These are phyloP conservation scores for Andrena dorsata DNA, from an alignment of 2,888 invertebrate genomes.

Conservation along the genomic window DNA sequence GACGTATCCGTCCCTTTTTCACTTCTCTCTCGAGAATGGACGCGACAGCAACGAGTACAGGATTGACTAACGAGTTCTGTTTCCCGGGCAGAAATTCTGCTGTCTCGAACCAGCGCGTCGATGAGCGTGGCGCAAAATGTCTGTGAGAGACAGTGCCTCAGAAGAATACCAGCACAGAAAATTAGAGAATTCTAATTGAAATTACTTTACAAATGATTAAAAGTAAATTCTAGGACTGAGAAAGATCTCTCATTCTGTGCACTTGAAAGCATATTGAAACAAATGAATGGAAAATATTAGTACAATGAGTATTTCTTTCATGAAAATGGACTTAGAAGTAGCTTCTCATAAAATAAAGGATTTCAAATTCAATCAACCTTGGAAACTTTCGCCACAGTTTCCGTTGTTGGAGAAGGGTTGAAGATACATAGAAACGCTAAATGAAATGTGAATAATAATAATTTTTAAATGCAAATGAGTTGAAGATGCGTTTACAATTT, in stretches of 20 bases:
- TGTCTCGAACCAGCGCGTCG: constrained; percentile 3
- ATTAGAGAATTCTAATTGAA: background rate
- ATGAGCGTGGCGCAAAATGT: constrained; percentile 1
- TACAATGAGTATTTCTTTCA: constrained; percentile 2
- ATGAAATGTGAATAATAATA: too few species aligned
- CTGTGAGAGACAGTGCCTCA: background rate
- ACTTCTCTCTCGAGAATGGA: constrained; percentile 16
- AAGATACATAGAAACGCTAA: too few species aligned
- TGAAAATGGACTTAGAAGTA: background rate
- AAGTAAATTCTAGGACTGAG: too few species aligned
- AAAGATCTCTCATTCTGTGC: too few species aligned
- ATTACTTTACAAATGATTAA: too few species aligned
- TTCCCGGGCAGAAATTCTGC: constrained; percentile 20
- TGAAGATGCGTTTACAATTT: too few species aligned
- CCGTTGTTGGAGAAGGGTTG: too few species aligned
- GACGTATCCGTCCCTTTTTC: constrained; percentile 29
- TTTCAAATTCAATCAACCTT: too few species aligned
- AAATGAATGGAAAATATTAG: background rate
- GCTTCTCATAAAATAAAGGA: background rate
- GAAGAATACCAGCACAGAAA: too few species aligned
- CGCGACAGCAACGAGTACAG: constrained; percentile 37
- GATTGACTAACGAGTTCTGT: constrained; percentile 67
- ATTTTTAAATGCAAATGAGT: too few species aligned
- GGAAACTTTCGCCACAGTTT: too few species aligned
- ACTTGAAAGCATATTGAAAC: too few species aligned